Evolutionary conservation across 2,113 vertebrate species (phyloP), one percentile per base, ranked within the genome.

Genomic region (Onychostoma macrolepis): DNA sequence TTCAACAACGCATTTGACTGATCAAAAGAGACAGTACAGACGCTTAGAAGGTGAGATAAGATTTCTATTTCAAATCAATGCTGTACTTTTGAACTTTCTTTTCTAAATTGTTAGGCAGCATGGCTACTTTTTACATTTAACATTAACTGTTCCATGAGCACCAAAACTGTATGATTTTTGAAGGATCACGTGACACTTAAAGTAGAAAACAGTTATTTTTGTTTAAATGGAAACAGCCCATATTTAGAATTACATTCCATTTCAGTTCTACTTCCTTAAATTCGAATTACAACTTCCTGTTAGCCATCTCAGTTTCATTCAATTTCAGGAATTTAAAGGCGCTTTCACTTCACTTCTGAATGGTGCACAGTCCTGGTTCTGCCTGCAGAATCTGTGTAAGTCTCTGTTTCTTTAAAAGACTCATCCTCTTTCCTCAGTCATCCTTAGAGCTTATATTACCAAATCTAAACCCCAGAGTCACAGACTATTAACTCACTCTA

Each of bases 401-500:
- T 86, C 33, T 67, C 50, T 76, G 82, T 80, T 48, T 85, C 83
- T 71, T 88, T 85, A 85, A 80, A 79, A 50, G 48, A 71, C 87
- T 79, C 26, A 79, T 88, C 75, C 81, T 71, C 81, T 83, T 71
- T 76, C 65, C 79, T 75, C 85, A 69, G 43, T 86, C 50, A 36
- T 75, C 56, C 80, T 36, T 67, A 12, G 26, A 83, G 80, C 24
- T 65, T 75, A 82, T 83, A 84, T 76, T n/a, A 77, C 41, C 86
- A 76, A 83, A 83, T 41, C 86, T 63, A 83, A 87, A 83, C 86
- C 63, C 80, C 26, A 50, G 63, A 78, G 86, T 53, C 50, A 87
- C 71, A 77, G 80, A 84, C 80, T 78, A 87, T 87, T 87, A 87
- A 75, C 80, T 84, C 75, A 28, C 74, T 78, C 80, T 78, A 17